Conservation (phyloP, 1,140 invertebrate species). For the Anastrepha obliqua region DNA sequence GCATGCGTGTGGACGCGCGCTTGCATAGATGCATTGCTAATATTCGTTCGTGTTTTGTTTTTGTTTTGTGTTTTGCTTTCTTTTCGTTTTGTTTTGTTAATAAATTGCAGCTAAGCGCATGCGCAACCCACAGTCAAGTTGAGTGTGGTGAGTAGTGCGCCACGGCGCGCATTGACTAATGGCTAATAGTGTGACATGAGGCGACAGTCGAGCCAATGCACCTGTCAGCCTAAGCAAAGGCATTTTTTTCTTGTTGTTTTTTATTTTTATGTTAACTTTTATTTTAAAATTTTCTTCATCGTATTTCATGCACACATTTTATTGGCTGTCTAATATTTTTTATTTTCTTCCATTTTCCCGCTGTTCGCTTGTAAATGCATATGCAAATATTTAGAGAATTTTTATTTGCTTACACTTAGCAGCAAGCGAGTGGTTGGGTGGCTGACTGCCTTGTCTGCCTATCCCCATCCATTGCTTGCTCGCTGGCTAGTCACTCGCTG, state of each 20-base stretch:
- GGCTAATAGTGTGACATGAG: background rate
- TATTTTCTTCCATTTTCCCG: background rate
- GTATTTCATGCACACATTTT: background rate
- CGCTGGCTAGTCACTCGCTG: background rate
- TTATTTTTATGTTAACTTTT: background rate
- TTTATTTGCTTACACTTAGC: conserved; percentile 46
- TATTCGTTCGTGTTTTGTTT: background rate
- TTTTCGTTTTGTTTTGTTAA: background rate
- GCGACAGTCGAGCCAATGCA: conserved; percentile 11
- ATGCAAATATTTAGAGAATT: conserved; percentile 48
- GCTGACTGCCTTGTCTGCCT: background rate
- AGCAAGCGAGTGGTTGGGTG: conserved; percentile 24
- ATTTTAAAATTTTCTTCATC: background rate
- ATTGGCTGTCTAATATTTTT: background rate
- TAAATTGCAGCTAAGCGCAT: conserved; percentile 37
- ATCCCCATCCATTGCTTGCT: background rate
- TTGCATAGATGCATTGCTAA: background rate
- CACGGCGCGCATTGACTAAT: background rate
- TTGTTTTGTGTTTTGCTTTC: background rate
- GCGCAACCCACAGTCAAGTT: background rate
- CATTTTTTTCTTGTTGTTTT: too few relatives aligned
- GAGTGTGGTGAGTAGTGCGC: background rate
- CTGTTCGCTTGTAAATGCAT: conserved; percentile 40
- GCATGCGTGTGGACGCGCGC: background rate
- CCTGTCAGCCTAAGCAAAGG: background rate